phyloP scores from a whole-genome alignment of 2,797 vertebrate species.

The Trematomus bernacchii region DNA sequence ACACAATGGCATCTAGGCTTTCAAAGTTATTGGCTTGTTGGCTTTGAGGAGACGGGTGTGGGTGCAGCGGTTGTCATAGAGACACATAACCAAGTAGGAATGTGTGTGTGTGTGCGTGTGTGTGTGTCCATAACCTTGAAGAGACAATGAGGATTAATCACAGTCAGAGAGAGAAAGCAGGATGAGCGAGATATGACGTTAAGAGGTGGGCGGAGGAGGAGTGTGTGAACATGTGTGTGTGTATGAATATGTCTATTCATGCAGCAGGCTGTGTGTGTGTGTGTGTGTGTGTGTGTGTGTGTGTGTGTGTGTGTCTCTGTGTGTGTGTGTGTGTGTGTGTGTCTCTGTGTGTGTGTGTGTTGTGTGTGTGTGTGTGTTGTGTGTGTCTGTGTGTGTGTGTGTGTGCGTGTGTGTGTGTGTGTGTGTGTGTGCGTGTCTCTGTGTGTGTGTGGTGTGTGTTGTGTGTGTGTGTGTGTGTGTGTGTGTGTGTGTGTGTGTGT shows the following conservation, averaged over 20 bases:
- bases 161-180: constrained; percentile 72
- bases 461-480: too few species aligned
- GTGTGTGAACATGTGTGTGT: constrained; percentile 3
- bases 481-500: too few species aligned
- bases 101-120: not conserved
- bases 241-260: constrained; percentile 38
- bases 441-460: too few species aligned
- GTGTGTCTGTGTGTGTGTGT: too few species aligned
- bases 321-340: too few species aligned
- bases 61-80: constrained; percentile 81
- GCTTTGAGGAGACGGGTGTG: constrained; percentile 70
- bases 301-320: constrained; percentile 37
- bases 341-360: too few species aligned
- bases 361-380: too few species aligned
- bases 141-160: constrained; percentile 88
- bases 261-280: constrained; percentile 12
- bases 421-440: too few species aligned
- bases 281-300: not conserved
- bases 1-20: constrained; percentile 56
- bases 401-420: too few species aligned
- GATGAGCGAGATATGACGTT: constrained; percentile 64
- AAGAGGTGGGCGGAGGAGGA: constrained; percentile 20
- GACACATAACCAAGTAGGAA: constrained; percentile 66
- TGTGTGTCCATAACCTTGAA: constrained; percentile 81
- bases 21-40: constrained; percentile 80